Evolutionary conservation across 2,797 vertebrate species (phyloP).

Genomic region (Florisuga fusca): DNA sequence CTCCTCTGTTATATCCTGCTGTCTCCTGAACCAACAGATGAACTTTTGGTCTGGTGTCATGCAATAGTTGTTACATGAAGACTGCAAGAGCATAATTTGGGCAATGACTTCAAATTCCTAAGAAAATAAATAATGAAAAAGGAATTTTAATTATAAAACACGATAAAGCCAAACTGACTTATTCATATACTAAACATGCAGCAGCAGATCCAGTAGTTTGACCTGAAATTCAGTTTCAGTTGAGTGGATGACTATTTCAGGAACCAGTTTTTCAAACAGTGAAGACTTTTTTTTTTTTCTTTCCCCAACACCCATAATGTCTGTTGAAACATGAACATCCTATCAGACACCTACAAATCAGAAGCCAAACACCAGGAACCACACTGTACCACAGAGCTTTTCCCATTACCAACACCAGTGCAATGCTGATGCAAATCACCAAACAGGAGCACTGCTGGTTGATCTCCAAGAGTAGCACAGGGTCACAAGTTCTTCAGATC

Average conservation of each 20-base stretch:
- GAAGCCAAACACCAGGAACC: not conserved
- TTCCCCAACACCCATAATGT: not conserved
- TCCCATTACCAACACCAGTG: not conserved
- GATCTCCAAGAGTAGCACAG: not conserved
- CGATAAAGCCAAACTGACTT: not conserved
- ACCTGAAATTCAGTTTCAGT: not conserved
- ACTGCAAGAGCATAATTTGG: slow-evolving; percentile 95
- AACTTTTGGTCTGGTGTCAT: slow-evolving; percentile 85
- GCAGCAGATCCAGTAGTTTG: not conserved
- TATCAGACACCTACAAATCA: not conserved
- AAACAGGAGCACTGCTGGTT: not conserved
- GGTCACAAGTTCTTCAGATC: not conserved
- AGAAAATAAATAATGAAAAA: slow-evolving; percentile 3
- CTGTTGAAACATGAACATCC: not conserved
- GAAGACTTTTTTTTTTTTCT: not conserved
- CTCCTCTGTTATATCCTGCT: slow-evolving; percentile 87
- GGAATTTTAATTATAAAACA: not conserved
- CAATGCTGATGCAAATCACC: too few relatives aligned
- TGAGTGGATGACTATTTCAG: not conserved
- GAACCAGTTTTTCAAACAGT: not conserved
- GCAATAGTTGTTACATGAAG: slow-evolving; percentile 94
- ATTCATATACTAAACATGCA: not conserved
- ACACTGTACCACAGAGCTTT: not conserved
- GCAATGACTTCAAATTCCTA: slow-evolving; percentile 97
- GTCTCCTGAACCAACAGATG: slow-evolving; percentile 90